Evolutionary conservation across 2,113 vertebrate genomes (phyloP).

Genomic region (Nothocercus nigrocapillus): DNA sequence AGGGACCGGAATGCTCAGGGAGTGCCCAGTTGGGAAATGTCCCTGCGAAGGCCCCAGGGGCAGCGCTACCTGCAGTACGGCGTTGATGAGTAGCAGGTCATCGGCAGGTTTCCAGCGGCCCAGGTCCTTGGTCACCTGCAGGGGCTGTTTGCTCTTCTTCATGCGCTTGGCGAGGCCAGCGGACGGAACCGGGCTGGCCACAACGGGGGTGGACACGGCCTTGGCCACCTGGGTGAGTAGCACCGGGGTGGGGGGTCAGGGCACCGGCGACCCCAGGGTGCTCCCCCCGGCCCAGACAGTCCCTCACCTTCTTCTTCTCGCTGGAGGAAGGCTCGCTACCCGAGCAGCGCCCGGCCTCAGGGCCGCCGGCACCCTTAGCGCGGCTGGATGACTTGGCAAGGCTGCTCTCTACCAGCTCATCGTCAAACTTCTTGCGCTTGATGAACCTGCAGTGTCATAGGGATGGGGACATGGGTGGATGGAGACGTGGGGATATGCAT

Average conservation of each 20-base stretch:
- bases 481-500: rapidly evolving
- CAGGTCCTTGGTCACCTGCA: constrained; percentile 94
- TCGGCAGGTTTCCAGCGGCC: constrained; percentile 93
- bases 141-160: constrained; percentile 94
- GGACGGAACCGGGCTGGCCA: constrained; percentile 82
- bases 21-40: background rate
- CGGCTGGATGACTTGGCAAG: constrained; percentile 93
- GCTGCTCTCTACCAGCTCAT: constrained; percentile 96
- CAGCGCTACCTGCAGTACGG: constrained; percentile 88
- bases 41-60: rapidly evolving
- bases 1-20: too few relatives aligned
- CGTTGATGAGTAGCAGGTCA: constrained; percentile 92
- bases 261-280: rapidly evolving
- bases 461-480: background rate
- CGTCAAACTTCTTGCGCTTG: constrained; percentile 97
- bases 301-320: constrained; percentile 91
- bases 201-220: constrained; percentile 80
- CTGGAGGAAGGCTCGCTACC: constrained; percentile 88
- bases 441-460: constrained; percentile 83
- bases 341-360: constrained; percentile 89
- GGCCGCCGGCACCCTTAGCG: constrained; percentile 87
- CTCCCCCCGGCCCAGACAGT: background rate
- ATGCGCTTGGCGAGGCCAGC: constrained; percentile 89
- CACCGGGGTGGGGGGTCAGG: rapidly evolving
- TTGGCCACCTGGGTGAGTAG: constrained; percentile 83